phyloP scores from a whole-genome alignment of 92 coral and sea anemone genomes.

The Palythoa grandiflora region DNA sequence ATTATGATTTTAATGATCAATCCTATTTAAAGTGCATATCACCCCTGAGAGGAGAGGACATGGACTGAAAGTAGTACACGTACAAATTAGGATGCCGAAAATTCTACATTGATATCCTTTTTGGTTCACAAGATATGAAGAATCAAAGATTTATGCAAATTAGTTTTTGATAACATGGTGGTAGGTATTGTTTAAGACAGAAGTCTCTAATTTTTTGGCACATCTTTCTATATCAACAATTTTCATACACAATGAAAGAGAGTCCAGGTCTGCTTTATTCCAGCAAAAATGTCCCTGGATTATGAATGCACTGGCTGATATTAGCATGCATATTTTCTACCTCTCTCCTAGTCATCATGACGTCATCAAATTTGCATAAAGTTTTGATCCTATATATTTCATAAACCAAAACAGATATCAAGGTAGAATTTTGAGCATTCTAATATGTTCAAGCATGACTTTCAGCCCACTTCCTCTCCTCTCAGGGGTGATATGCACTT shows the following conservation, averaged over 20 bases:
- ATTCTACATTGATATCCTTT: slow-evolving; percentile 20
- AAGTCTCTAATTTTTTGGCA: slow-evolving; percentile 18
- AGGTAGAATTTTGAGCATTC: slow-evolving; percentile 11
- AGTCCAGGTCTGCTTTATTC: slow-evolving; percentile 31
- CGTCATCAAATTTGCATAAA: slow-evolving; percentile 28
- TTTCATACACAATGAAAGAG: slow-evolving; percentile 18
- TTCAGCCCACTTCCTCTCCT: slow-evolving; percentile 16
- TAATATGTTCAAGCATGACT: slow-evolving; percentile 11
- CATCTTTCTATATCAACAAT: not conserved
- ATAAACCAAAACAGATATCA: slow-evolving; percentile 8
- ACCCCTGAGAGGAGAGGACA: slow-evolving; percentile 12
- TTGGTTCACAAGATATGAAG: slow-evolving; percentile 18
- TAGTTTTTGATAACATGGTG: slow-evolving; percentile 10
- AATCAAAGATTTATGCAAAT: slow-evolving; percentile 18
- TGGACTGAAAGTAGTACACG: slow-evolving; percentile 15
- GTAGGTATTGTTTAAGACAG: slow-evolving; percentile 28
- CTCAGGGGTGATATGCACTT: slow-evolving; percentile 16
- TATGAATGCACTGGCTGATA: slow-evolving; percentile 26
- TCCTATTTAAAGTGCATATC: not conserved
- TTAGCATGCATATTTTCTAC: slow-evolving; percentile 24
- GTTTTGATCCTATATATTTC: slow-evolving; percentile 14
- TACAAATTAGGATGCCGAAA: slow-evolving; percentile 23
- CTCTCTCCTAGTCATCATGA: slow-evolving; percentile 1
- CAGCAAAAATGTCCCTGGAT: slow-evolving; percentile 19
- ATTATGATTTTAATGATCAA: not conserved